These are phyloP conservation scores for Vesta saturnalis DNA, from an alignment of 2,888 invertebrate species.

Conservation along the genomic window DNA sequence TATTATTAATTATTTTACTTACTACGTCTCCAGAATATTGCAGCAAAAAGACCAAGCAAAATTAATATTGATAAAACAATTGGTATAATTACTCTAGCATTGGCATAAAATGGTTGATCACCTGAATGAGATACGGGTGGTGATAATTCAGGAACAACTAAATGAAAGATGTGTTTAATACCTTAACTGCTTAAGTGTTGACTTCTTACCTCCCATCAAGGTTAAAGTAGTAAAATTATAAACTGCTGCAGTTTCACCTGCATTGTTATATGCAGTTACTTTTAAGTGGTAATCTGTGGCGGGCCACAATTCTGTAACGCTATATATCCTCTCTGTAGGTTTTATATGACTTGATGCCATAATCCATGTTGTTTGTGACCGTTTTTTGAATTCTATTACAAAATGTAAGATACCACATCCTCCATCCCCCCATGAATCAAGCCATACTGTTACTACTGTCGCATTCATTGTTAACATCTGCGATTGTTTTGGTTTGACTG, in stretches of 20 bases:
- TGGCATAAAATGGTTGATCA: constrained; percentile 72
- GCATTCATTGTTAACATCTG: constrained; percentile 87
- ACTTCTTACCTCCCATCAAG: constrained; percentile 73
- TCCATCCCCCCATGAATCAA: constrained; percentile 90
- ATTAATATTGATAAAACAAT: constrained; percentile 75
- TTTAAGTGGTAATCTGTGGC: constrained; percentile 79
- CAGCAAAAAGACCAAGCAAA: constrained; percentile 72
- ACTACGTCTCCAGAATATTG: constrained; percentile 79
- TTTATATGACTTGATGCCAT: constrained; percentile 84
- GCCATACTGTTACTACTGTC: constrained; percentile 85
- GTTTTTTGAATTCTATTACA: constrained; percentile 80
- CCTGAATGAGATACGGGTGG: constrained; percentile 75
- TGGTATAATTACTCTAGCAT: constrained; percentile 70
- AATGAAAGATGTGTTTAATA: constrained; percentile 41
- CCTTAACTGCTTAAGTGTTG: background rate
- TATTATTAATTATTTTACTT: constrained; percentile 38
- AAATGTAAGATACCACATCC: constrained; percentile 89
- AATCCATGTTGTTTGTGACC: constrained; percentile 76
- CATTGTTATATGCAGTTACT: constrained; percentile 86
- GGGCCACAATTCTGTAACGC: constrained; percentile 79
- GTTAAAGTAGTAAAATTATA: constrained; percentile 88
- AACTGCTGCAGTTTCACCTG: constrained; percentile 82
- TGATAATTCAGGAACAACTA: constrained; percentile 71
- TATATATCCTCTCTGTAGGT: constrained; percentile 83
- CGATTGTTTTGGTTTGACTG: constrained; percentile 81